A percentile compares a stretch with the other conserved stretches of the same genome.
Conservation (phyloP, 92 coral and sea anemone species). For the Scolanthus callimorphus region DNA sequence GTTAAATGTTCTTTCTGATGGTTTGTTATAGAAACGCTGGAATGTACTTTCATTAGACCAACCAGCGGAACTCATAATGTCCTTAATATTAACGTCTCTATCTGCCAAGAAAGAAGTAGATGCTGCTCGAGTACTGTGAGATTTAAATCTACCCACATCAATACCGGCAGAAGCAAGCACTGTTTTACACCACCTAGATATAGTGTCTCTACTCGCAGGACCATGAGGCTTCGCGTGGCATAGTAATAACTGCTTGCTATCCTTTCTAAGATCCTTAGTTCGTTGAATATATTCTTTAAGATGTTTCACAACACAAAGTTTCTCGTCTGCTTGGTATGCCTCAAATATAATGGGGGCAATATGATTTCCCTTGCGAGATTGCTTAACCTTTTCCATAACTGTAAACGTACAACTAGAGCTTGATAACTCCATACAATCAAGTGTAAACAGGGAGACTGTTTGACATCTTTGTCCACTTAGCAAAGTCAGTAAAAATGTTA, state of each 20-base stretch:
- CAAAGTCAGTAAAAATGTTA: slow-evolving; percentile 17
- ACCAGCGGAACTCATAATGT: no score
- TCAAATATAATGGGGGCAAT: slow-evolving; percentile 1
- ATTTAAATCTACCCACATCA: slow-evolving; percentile 18
- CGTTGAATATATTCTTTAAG: no score
- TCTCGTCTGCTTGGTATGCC: slow-evolving; percentile 3
- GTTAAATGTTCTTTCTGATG: slow-evolving; percentile 14
- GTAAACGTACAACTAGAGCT: slow-evolving; percentile 6
- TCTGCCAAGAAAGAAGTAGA: slow-evolving; percentile 15
- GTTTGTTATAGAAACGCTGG: no score
- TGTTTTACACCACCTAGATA: slow-evolving; percentile 30
- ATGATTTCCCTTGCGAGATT: slow-evolving; percentile 16
- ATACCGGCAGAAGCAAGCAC: slow-evolving; percentile 16
- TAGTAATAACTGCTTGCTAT: no score
- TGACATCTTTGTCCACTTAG: slow-evolving; percentile 37
- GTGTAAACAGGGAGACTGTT: slow-evolving; percentile 13
- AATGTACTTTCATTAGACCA: slow-evolving; percentile 41
- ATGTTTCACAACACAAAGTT: no score
- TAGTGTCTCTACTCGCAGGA: slow-evolving; percentile 26
- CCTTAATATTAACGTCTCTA: slow-evolving; percentile 20
- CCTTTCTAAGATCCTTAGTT: no score
- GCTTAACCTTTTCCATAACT: slow-evolving; percentile 20
- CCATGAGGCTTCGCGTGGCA: slow-evolving; percentile 29
- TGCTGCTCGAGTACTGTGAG: slow-evolving; percentile 36
- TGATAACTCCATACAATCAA: slow-evolving; percentile 15